Conservation (phyloP, 1,140 invertebrate genomes). For the Manduca sexta region DNA sequence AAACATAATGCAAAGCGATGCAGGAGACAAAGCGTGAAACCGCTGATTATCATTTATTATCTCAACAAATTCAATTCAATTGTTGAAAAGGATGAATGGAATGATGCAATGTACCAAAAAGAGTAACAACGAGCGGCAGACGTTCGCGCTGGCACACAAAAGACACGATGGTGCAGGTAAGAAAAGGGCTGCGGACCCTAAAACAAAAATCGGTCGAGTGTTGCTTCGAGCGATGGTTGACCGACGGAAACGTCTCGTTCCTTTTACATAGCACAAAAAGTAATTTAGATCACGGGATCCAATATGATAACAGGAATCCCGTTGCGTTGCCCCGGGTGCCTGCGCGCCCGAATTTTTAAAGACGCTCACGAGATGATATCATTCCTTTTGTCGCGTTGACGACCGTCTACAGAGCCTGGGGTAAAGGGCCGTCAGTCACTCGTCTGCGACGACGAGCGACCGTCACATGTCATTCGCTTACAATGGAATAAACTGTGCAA, state of each 20-base stretch:
- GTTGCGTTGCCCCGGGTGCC: conserved; percentile 57
- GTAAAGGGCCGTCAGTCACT: no score
- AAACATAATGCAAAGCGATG: background rate
- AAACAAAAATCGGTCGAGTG: conserved; percentile 44
- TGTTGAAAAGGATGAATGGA: conserved; percentile 12
- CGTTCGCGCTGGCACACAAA: conserved; percentile 1
- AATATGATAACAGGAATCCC: conserved; percentile 68
- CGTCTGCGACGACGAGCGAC: conserved; percentile 29
- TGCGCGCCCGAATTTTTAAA: conserved; percentile 10
- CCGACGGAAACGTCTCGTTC: conserved; percentile 41
- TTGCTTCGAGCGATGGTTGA: conserved; percentile 60
- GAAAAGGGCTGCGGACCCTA: conserved; percentile 40
- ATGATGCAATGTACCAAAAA: conserved; percentile 11
- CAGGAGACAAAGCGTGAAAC: background rate
- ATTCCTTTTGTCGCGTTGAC: conserved; percentile 18
- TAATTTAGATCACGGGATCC: conserved; percentile 55
- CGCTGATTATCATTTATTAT: background rate
- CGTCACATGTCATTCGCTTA: conserved; percentile 63
- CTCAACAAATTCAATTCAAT: conserved; percentile 1
- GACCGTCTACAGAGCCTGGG: conserved; percentile 8
- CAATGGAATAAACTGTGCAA: conserved; percentile 66
- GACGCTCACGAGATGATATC: conserved; percentile 11
- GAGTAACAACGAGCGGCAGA: conserved; percentile 6
- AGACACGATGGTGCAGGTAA: conserved; percentile 41
- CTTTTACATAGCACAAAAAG: conserved; percentile 55